A percentile compares a stretch with the other conserved stretches of the same genome.
Conservation (phyloP, 1,140 invertebrate species). For the Riptortus pedestris region DNA sequence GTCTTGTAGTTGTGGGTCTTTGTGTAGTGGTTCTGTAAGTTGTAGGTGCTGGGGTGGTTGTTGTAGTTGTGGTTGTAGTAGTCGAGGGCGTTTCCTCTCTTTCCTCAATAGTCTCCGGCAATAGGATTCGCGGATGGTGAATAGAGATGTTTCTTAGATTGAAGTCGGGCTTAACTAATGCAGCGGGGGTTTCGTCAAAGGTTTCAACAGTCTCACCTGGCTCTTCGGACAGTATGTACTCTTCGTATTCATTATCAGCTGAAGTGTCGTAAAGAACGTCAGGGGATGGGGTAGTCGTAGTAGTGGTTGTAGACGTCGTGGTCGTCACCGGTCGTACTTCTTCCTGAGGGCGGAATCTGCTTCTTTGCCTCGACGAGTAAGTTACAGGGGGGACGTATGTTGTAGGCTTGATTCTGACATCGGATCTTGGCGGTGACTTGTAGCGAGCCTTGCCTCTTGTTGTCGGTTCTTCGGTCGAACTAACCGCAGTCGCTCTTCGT, state of each 20-base stretch:
- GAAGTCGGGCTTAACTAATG: background rate
- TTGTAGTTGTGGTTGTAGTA: slow-evolving; percentile 19
- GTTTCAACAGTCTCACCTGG: slow-evolving; percentile 17
- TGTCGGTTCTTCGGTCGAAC: slow-evolving; percentile 1
- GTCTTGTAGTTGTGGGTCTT: background rate
- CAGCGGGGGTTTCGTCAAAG: slow-evolving; percentile 2
- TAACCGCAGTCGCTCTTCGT: background rate
- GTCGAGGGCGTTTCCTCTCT: background rate
- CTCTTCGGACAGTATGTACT: slow-evolving; percentile 21
- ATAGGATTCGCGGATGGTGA: background rate
- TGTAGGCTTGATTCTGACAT: background rate
- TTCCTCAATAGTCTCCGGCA: slow-evolving; percentile 2
- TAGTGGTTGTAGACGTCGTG: slow-evolving; percentile 3
- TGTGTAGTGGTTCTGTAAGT: background rate
- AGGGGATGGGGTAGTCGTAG: slow-evolving; percentile 19
- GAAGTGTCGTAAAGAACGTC: slow-evolving; percentile 17
- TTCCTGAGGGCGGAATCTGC: slow-evolving; percentile 4
- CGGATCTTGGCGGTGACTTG: background rate
- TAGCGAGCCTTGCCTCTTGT: background rate
- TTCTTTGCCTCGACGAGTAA: background rate
- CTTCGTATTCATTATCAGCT: slow-evolving; percentile 20
- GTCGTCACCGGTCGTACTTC: background rate
- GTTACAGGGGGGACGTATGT: background rate
- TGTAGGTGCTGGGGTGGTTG: background rate
- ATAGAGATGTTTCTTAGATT: slow-evolving; percentile 9